Evolutionary conservation across 1,140 invertebrate genomes (phyloP), one percentile per base, ranked within the genome.

Genomic region (Mylabris phalerata): DNA sequence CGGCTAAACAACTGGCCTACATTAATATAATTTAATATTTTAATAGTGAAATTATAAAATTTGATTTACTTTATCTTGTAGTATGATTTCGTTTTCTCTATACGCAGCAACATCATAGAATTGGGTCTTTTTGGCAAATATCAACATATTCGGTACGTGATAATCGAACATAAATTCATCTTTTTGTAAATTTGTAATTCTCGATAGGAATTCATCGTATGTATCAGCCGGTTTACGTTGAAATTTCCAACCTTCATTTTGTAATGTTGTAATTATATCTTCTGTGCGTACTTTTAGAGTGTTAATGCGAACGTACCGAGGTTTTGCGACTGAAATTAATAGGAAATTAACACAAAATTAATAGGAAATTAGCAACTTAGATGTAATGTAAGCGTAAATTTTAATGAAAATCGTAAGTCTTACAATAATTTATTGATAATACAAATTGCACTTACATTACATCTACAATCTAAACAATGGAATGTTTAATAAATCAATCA

Each of bases 271-370:
- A 77, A 0, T 32, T 4, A 32, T 7, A 32, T 32, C 32, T 4
- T 7, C 32, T 5, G 32, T 32, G 32, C 1, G 19, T 19, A 19
- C 19, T 19, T 19, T 19, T 56, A 95, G 77, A 2, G 90, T 92
- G 75, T 98, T 97, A 46, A 98, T 79, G 5, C 93, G 82, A 0
- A 92, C 87, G 80, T 94, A 97, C 44, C 90, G 79, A 13, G 92
- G 91, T 70, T 82, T 87, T 24, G 9, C 19, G 40, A 61, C 48
- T 55, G 47, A 13, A 51, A 48, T 19, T 19, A 19, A 19, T 19
- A 1, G 19, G 19, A 19, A 19, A 19, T 19, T 19, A 2, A 19
- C 19, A 19, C 19, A 19, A 19, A 19, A 19, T 19, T 19, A 19
- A 19, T 19, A 19, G 19, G 19, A 19, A 19, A 19, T 19, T 19